Evolutionary conservation across 2,113 vertebrate genomes (phyloP), one percentile per base, ranked within the genome.

Genomic region (Brachypodius melanocephalos): DNA sequence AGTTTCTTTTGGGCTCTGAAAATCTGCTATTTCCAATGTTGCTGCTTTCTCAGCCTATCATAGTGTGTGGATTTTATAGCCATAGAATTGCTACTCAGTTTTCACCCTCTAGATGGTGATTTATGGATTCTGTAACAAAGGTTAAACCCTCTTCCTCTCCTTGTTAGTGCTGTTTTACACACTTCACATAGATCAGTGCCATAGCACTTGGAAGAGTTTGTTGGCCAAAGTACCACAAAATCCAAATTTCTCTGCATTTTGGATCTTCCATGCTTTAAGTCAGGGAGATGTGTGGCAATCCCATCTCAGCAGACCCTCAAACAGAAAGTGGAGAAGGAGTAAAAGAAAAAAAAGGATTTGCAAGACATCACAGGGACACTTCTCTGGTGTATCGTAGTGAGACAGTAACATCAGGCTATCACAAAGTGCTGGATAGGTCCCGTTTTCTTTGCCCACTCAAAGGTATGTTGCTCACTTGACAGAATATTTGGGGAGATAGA

Each of bases 61-160:
- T 9, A 75, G 34, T 5, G 1, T 43, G 57, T 62, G 52, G 69
- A 87, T 93, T 95, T 96, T 96, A 91, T 21, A 59, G 73, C 57
- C 2, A 18, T 65, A n/a, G 69, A 81, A 54, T 72, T 76, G 25
- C 58, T 89, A 54, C 66, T 95, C 73, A 85, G 14, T 92, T 93
- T 95, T 82, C 62, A 87, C 61, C 32, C 58, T 89, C 73, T 66
- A 29, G 18, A 72, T 82, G 48, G 26, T 89, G 84, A 96, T 79
- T 85, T 89, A 85, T 79, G 66, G 32, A 45, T 91, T 76, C 80
- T 76, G 45, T 79, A 95, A 94, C 45, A 79, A 92, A 91, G 57
- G 69, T 87, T 91, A 95, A 95, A 93, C 16, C 48, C 25, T 94
- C 51, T 90, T 90, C 85, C 59, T 94, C 65, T 90, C 48, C 84